These are phyloP conservation scores for Menidia beryllina DNA, from an alignment of 2,113 vertebrate genomes.

Conservation along the genomic window DNA sequence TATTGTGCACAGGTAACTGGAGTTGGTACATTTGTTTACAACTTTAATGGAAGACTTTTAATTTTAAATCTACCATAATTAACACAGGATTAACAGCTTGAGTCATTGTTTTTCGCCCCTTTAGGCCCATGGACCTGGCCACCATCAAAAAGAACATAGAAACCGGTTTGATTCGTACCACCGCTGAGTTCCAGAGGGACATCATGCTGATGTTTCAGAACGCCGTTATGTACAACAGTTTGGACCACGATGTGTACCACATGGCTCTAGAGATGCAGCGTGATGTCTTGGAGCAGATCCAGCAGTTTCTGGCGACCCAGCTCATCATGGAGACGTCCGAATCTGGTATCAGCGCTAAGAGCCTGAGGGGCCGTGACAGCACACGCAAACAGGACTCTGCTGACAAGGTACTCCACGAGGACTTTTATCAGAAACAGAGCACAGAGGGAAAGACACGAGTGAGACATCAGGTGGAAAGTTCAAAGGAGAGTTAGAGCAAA, in stretches of 20 bases:
- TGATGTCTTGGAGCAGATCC: slow-evolving; percentile 97
- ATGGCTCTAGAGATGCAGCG: slow-evolving; percentile 99
- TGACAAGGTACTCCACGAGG: slow-evolving; percentile 90
- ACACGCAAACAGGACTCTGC: slow-evolving; percentile 93
- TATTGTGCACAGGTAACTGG: slow-evolving; percentile 93
- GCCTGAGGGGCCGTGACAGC: slow-evolving; percentile 93
- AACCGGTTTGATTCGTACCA: slow-evolving; percentile 94
- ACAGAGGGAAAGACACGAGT: slow-evolving; percentile 64
- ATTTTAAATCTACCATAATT: background rate
- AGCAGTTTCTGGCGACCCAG: slow-evolving; percentile 99
- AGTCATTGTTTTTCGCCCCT: background rate
- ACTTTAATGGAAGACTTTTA: background rate
- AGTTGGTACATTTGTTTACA: background rate
- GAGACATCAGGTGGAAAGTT: slow-evolving; percentile 55
- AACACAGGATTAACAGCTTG: background rate
- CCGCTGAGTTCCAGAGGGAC: slow-evolving; percentile 97
- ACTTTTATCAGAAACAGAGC: slow-evolving; percentile 62
- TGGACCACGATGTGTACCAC: slow-evolving; percentile 98
- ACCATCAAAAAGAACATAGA: slow-evolving; percentile 99
- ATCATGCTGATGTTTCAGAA: slow-evolving; percentile 99
- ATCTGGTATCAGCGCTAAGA: slow-evolving; percentile 96
- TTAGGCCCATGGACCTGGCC: slow-evolving; percentile 97
- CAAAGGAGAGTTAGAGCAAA: slow-evolving; percentile 48
- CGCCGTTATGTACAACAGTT: slow-evolving; percentile 99
- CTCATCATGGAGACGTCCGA: slow-evolving; percentile 99